A percentile compares a stretch with the other conserved stretches of the same genome.
These are phyloP conservation scores for Ametastegia equiseti DNA, from an alignment of 2,888 invertebrate genomes.

Conservation along the genomic window DNA sequence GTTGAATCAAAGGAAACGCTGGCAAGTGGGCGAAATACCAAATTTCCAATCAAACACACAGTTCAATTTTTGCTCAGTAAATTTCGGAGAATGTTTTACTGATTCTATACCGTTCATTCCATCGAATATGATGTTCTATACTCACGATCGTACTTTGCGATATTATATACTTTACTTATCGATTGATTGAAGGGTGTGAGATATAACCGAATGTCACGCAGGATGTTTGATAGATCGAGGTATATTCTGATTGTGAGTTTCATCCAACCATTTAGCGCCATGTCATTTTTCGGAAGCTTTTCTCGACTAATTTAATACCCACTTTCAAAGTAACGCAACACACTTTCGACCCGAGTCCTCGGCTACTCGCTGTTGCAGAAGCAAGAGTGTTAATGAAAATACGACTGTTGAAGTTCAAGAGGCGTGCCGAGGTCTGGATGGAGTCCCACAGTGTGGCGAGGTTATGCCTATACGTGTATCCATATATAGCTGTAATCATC, in stretches of 20 bases:
- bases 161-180: too few species aligned
- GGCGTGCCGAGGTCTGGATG: constrained; percentile 52
- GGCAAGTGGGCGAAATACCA: too few species aligned
- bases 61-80: too few species aligned
- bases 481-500: neutral
- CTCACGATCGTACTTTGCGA: too few species aligned
- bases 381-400: constrained; percentile 69
- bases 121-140: too few species aligned
- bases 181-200: too few species aligned
- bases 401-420: constrained; percentile 69
- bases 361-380: constrained; percentile 51
- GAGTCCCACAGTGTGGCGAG: neutral
- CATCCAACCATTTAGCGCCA: neutral
- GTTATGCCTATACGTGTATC: neutral
- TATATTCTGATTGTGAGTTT: neutral
- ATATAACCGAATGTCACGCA: neutral
- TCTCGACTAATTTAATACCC: neutral
- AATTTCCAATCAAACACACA: too few species aligned
- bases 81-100: too few species aligned
- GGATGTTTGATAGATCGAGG: neutral
- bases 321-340: neutral
- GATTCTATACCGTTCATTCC: too few species aligned
- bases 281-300: constrained; percentile 21
- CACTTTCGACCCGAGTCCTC: neutral
- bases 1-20: too few species aligned